Conservation (phyloP, 2,113 vertebrate genomes). For the Pteruthius melanotis region DNA sequence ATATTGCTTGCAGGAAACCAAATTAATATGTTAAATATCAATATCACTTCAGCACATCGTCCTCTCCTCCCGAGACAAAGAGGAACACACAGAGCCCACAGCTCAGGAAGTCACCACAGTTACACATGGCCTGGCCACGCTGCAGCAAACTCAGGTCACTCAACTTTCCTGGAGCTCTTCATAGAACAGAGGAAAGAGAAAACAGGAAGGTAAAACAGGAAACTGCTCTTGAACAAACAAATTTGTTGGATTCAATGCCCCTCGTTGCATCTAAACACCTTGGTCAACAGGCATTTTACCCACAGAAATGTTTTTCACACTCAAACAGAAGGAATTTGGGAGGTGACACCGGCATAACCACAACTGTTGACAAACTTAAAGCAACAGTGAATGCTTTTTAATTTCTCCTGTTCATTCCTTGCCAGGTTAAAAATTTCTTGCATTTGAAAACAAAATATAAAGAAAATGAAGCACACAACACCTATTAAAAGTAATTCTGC, state of each 20-base stretch:
- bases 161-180: neutral
- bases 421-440: neutral
- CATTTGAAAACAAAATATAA: neutral
- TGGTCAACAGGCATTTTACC: neutral
- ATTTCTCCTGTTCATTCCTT: neutral
- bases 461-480: neutral
- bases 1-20: neutral
- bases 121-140: rapidly evolving
- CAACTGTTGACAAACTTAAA: neutral
- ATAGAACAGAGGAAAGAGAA: neutral
- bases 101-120: too few relatives aligned
- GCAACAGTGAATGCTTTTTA: neutral
- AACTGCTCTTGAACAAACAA: neutral
- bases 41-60: neutral
- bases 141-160: neutral
- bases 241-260: neutral
- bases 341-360: neutral
- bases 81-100: too few relatives aligned
- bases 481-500: neutral
- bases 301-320: neutral
- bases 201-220: neutral
- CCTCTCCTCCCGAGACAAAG: neutral
- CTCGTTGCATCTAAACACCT: neutral
- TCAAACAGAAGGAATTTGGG: neutral
- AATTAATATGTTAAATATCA: neutral